A percentile compares a stretch with the other conserved stretches of the same genome.
These are phyloP conservation scores for Pangasianodon gigas DNA, from an alignment of 2,113 vertebrate genomes.

Conservation along the genomic window DNA sequence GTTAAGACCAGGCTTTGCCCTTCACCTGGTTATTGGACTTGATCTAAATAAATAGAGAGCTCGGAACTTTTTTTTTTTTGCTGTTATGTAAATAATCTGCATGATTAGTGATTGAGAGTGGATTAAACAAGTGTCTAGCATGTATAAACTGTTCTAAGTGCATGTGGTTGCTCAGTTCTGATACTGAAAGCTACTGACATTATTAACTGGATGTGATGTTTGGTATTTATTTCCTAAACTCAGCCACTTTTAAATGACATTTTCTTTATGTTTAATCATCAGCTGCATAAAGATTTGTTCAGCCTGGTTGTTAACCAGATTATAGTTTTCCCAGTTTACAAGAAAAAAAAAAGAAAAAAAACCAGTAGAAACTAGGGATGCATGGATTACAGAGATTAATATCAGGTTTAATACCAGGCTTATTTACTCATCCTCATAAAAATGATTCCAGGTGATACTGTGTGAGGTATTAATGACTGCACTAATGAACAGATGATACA, in stretches of 20 bases:
- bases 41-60: neutral
- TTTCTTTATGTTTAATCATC: neutral
- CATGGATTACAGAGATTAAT: too few species aligned
- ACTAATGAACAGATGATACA: too few species aligned
- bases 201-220: neutral
- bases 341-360: too few species aligned
- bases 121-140: neutral
- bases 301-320: neutral
- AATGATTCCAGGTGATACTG: too few species aligned
- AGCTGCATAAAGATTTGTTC: neutral
- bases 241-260: neutral
- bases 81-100: neutral
- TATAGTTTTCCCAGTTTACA: too few species aligned
- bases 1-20: slow-evolving; percentile 8
- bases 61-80: neutral
- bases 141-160: neutral
- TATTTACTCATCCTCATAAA: too few species aligned
- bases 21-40: neutral
- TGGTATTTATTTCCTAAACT: neutral
- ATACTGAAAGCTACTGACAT: neutral
- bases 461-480: too few species aligned
- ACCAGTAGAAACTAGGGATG: too few species aligned
- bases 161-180: neutral
- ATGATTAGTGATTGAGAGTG: neutral
- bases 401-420: too few species aligned